Evolutionary conservation across 2,888 invertebrate genomes (phyloP).

Genomic region (Oxycera nigricornis): DNA sequence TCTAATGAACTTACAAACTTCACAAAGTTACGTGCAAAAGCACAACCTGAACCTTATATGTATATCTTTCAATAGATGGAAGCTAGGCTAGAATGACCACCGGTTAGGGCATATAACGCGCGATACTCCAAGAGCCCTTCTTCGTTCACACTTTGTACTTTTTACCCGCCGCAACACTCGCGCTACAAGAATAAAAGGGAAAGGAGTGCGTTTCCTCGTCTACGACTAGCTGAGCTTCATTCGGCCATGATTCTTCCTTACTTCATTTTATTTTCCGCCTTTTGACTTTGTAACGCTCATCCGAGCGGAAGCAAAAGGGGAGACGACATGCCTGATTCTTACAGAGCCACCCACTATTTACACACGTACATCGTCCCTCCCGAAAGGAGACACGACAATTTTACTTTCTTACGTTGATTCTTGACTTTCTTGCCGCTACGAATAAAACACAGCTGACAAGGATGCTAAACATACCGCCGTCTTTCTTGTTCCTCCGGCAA

Average conservation of each 20-base stretch:
- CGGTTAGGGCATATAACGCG: neutral
- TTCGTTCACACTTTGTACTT: constrained; percentile 6
- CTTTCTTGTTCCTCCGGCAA: neutral
- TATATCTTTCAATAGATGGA: constrained; percentile 22
- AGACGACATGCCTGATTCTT: neutral
- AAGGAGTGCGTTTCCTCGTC: neutral
- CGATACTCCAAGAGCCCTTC: constrained; percentile 6
- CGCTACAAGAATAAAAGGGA: neutral
- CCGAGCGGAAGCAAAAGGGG: constrained; percentile 22
- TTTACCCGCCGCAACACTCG: neutral
- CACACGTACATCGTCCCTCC: neutral
- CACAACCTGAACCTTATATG: neutral
- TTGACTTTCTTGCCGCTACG: neutral
- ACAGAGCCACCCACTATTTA: neutral
- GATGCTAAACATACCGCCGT: neutral
- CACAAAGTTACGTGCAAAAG: neutral
- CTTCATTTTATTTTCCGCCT: constrained; percentile 43
- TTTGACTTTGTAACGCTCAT: constrained; percentile 38
- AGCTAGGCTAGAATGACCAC: neutral
- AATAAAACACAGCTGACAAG: neutral
- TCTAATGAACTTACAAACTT: constrained; percentile 10
- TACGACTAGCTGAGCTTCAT: neutral
- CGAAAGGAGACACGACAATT: neutral
- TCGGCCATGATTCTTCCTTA: constrained; percentile 32
- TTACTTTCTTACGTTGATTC: constrained; percentile 26